Percentiles rank a stretch among this genome's conserved stretches.
Conservation (phyloP, 1,140 invertebrate genomes). For the Bursaphelenchus mucronatus region DNA sequence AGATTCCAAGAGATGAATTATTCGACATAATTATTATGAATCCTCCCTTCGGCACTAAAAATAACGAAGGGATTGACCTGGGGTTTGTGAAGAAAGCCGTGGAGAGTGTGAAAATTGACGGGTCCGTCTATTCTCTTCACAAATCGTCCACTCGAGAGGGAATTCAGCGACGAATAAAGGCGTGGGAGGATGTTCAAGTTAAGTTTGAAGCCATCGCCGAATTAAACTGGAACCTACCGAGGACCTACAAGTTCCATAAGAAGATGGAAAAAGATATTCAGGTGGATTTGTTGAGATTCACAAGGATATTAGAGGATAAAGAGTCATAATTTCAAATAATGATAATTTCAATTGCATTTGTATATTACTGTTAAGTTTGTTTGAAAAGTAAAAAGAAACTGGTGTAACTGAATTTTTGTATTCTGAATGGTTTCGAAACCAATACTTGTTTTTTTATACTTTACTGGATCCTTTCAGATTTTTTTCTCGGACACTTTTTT, state of each 20-base stretch:
- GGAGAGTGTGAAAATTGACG: background rate
- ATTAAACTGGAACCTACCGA: conserved; percentile 11
- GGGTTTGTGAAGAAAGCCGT: conserved; percentile 8
- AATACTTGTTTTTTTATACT: too few species aligned
- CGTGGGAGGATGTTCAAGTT: background rate
- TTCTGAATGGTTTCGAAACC: too few species aligned
- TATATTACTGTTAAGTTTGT: too few species aligned
- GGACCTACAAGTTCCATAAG: conserved; percentile 12
- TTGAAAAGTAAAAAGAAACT: too few species aligned
- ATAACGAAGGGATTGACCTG: conserved; percentile 16
- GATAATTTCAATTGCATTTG: too few species aligned
- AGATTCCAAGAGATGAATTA: background rate
- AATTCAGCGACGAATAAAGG: background rate
- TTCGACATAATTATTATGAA: conserved; percentile 17
- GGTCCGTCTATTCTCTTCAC: conserved; percentile 15
- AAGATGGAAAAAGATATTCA: conserved; percentile 3
- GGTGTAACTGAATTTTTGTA: too few species aligned
- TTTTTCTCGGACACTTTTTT: too few species aligned
- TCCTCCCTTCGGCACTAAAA: conserved; percentile 18
- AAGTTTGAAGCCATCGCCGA: conserved; percentile 6
- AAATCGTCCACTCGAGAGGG: conserved; percentile 15
- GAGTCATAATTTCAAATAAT: too few species aligned
- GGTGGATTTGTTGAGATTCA: conserved; percentile 15
- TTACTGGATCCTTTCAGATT: too few species aligned
- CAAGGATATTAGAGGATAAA: background rate